These are phyloP conservation scores for Sepiola atlantica DNA, from an alignment of 2,888 invertebrate genomes.

Conservation along the genomic window DNA sequence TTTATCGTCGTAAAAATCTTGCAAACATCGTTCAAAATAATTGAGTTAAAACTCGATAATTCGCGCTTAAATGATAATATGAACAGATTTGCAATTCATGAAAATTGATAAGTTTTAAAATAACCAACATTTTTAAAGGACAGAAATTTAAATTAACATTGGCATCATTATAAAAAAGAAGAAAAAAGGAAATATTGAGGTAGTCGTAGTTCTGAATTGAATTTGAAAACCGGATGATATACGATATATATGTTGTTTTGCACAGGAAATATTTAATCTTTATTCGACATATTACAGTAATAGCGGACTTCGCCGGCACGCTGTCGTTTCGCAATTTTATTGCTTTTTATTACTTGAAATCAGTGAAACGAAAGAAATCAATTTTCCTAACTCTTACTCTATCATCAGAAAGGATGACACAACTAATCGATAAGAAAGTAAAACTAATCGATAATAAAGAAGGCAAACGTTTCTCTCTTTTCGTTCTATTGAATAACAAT, in stretches of 20 bases:
- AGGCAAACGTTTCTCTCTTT: too few relatives aligned
- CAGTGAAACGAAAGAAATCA: too few relatives aligned
- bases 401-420: too few relatives aligned
- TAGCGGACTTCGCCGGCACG: too few relatives aligned
- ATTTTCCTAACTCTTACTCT: too few relatives aligned
- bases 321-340: too few relatives aligned
- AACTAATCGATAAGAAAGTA: too few relatives aligned
- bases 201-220: neutral
- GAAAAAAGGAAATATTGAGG: neutral
- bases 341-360: too few relatives aligned
- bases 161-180: neutral
- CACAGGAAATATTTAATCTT: neutral
- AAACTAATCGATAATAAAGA: too few relatives aligned
- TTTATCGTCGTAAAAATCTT: neutral
- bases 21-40: neutral
- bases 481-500: too few relatives aligned
- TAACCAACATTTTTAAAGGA: neutral
- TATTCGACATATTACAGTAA: too few relatives aligned
- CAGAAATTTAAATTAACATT: neutral
- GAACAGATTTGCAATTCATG: constrained; percentile 16
- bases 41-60: neutral
- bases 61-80: neutral
- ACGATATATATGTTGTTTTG: neutral
- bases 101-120: neutral
- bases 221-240: neutral